Base-by-base conservation (phyloP, 2,888 invertebrate genomes). In the Lasioglossum figueresi region DNA sequence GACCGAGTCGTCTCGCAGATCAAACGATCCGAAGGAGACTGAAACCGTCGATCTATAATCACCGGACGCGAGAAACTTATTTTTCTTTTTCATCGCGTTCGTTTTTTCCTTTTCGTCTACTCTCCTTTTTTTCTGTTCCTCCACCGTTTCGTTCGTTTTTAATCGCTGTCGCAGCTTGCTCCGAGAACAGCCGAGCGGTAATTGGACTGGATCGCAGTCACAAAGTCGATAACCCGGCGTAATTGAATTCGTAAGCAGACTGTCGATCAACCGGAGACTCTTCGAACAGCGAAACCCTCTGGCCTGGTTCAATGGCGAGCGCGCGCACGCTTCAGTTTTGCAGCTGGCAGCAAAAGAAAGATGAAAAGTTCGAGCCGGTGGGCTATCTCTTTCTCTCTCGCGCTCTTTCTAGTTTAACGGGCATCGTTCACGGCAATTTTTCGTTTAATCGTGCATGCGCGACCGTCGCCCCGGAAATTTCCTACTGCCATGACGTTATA, bases 161-260 rank as follows among this genome's bases (percentile, higher is more conserved):
- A 89, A 89, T 89, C 89, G 89, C 73, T 76, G 88, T 82, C 84
- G 84, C 84, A 75, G 77, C 85, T 83, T 76, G 79, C 83, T 89
- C 84, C 71, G 80, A 68, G 82, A 88, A 83, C 78, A 76, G 63
- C 76, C 70, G 23, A n/a, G 75, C 81, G 85, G 85, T 87, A 88
- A 89, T 85, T 89, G 88, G 89, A 88, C 85, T 63, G 88, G 85
- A 89, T 85, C 85, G 87, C 78, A 87, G 88, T 88, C 89, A 85
- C 88, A 87, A 88, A 89, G 88, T 90, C 89, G 88, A 90, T 90
- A 89, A 86, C 85, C 85, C 76, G 80, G 77, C 80, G 87, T 90
- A 90, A 90, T 88, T 89, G 89, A 91, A 91, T 91, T 87, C 83
- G 84, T 85, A 88, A 91, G 88, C 86, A 90, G 85, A 79, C 88